Evolutionary conservation across 2,113 vertebrate genomes (phyloP).

Genomic region (Ophiodon elongatus): DNA sequence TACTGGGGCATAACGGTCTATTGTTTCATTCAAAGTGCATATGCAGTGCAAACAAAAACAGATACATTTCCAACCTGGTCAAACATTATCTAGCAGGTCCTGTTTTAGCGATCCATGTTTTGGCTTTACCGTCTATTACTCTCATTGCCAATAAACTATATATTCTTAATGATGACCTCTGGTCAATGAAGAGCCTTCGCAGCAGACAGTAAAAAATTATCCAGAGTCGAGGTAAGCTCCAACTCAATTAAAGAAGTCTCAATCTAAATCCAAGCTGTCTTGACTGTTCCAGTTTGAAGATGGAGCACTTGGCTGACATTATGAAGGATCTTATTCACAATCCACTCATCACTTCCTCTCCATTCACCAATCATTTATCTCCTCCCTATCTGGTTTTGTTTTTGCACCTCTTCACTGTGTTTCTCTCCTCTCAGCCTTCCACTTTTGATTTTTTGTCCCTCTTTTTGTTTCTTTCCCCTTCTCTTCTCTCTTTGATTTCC

Average conservation of each 20-base stretch:
- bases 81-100: conserved; percentile 57
- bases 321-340: conserved; percentile 43
- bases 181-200: conserved; percentile 60
- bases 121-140: conserved; percentile 55
- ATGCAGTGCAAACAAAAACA: conserved; percentile 33
- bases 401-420: conserved; percentile 34
- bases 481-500: conserved; percentile 3
- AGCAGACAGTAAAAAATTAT: conserved; percentile 71
- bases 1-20: conserved; percentile 46
- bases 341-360: conserved; percentile 41
- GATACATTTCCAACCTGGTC: conserved; percentile 48
- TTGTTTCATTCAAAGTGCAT: conserved; percentile 55
- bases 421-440: conserved; percentile 6
- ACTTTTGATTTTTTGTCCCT: background rate
- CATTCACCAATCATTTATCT: conserved; percentile 43
- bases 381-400: conserved; percentile 29
- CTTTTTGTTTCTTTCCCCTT: background rate
- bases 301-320: conserved; percentile 70
- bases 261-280: conserved; percentile 76
- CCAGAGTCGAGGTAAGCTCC: conserved; percentile 55
- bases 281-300: conserved; percentile 67
- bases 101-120: conserved; percentile 63
- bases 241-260: conserved; percentile 69
- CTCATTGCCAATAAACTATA: conserved; percentile 57
- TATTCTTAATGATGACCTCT: conserved; percentile 70